Base-by-base conservation (phyloP, 2,888 invertebrate species). In the Fragum fragum region DNA sequence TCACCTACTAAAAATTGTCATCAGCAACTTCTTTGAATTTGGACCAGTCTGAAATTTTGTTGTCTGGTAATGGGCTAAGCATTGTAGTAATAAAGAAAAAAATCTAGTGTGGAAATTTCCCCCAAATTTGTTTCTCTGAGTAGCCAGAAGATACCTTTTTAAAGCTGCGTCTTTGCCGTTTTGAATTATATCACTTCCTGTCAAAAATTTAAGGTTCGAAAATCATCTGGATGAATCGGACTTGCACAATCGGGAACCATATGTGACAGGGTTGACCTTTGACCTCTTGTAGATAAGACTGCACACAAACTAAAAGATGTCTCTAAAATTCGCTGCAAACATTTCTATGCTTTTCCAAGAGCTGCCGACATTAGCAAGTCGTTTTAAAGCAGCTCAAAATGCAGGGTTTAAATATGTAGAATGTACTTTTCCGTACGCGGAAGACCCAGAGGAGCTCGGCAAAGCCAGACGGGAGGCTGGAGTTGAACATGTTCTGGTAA, bases 401-500 rank as follows among this genome's bases (percentile, higher is more conserved):
- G 97, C 97, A 74, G 99, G 99, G 0, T 99, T 99, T 93, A 96
- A 96, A 92, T 97, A 97, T 1, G 97, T 98, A 0, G 99, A 99
- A 95, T 96, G 96, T 82, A 97, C 97, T 11, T 98, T 97, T 94
- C 98, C 98, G 0, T 96, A 97, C 91, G 96, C 96, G 3, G 96
- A 96, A 88, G 95, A 96, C 0, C 86, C 96, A 53, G 96, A 97
- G 36, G 96, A 97, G 93, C 96, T 98, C 0, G 95, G 95, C 55
- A 93, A 96, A 32, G 97, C 97, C 0, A 97, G 97, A 93, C 96
- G 96, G 77, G 95, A 95, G 52, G 96, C 97, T 69, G 96, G 96
- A 14, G 92, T 99, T 14, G 95, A 97, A 89, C 97, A 98, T 94
- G 96, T 97, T 72, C 95, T 99, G 14, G 96, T 99, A 21, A 99